Percentiles rank a stretch among this genome's conserved stretches.
phyloP scores from a whole-genome alignment of 2,113 vertebrate genomes.

The Scophthalmus maximus region DNA sequence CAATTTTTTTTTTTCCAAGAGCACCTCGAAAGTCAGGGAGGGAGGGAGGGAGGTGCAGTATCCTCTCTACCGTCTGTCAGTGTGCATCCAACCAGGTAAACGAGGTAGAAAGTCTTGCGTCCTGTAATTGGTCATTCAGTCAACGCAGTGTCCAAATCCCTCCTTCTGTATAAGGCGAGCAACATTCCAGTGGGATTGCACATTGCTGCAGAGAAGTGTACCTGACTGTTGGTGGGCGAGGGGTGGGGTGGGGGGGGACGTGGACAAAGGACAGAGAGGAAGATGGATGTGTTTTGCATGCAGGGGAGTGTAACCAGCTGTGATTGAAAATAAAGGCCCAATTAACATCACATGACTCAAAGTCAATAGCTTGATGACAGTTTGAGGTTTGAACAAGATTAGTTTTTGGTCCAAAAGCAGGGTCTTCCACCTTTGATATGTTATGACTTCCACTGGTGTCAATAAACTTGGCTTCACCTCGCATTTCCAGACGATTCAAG shows the following conservation, averaged over 20 bases:
- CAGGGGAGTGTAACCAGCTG: background rate
- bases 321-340: background rate
- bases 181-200: constrained; percentile 60
- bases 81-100: constrained; percentile 42
- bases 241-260: background rate
- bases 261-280: constrained; percentile 5
- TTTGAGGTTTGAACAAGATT: too few relatives aligned
- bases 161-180: constrained; percentile 24
- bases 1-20: too few relatives aligned
- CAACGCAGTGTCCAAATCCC: constrained; percentile 49
- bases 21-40: background rate
- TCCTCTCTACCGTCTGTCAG: constrained; percentile 30
- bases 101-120: constrained; percentile 47
- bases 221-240: constrained; percentile 11
- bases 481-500: too few relatives aligned
- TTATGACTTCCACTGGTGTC: background rate
- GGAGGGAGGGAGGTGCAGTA: background rate
- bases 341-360: background rate
- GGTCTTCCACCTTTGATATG: background rate
- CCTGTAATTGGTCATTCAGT: constrained; percentile 62
- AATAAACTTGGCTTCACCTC: background rate
- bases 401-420: too few relatives aligned
- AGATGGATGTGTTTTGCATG: constrained; percentile 1
- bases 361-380: too few relatives aligned
- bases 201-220: constrained; percentile 31